Evolutionary conservation across 2,888 invertebrate genomes (phyloP).

Genomic region (Argyra leucocephala): DNA sequence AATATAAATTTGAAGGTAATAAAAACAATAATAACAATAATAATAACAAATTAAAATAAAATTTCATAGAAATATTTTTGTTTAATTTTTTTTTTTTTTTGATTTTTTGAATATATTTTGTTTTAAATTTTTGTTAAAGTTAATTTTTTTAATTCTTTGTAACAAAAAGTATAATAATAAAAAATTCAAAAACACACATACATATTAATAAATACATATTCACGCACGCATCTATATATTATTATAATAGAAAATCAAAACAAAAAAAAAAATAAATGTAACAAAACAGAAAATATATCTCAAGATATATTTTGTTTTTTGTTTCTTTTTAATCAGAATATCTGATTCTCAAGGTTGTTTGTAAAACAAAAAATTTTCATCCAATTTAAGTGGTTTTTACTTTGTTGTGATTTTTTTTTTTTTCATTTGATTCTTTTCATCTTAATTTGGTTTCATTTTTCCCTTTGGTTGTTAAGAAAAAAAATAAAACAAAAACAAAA

Average conservation of each 20-base stretch:
- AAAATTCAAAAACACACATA: no score
- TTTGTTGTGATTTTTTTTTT: not conserved
- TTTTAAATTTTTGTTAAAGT: no score
- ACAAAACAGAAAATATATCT: no score
- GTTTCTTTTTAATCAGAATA: conserved; percentile 2
- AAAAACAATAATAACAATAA: not conserved
- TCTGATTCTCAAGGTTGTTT: not conserved
- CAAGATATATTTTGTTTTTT: no score
- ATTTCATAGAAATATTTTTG: not conserved
- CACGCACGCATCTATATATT: no score
- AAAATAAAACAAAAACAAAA: not conserved
- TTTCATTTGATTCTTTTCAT: not conserved
- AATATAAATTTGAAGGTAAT: not conserved
- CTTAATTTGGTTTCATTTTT: not conserved
- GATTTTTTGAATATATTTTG: not conserved
- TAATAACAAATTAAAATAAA: not conserved
- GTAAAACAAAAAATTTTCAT: not conserved
- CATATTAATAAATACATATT: no score
- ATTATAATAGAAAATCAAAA: no score
- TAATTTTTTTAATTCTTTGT: no score
- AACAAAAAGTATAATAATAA: no score
- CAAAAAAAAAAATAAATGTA: no score
- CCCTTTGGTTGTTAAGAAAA: not conserved
- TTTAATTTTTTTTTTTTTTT: not conserved
- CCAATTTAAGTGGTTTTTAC: not conserved